Evolutionary conservation across 2,797 vertebrate genomes (phyloP), one percentile per base, ranked within the genome.

Genomic region (Notolepis coatsorum): DNA sequence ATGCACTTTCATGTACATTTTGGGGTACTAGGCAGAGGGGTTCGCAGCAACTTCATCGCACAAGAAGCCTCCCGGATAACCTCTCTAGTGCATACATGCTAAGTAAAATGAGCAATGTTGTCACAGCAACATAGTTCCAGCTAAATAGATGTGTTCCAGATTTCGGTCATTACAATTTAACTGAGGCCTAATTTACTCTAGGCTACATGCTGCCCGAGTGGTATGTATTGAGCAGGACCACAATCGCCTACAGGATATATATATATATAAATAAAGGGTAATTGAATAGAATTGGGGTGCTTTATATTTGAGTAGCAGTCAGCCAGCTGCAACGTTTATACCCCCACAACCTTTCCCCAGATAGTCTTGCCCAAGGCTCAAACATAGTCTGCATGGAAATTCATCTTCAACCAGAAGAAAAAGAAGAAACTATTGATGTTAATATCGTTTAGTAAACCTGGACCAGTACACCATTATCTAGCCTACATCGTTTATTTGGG

Each of bases 291-390:
- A 71, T 23, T 15, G 54, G 45, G 83, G 82, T 81, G 73, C 62
- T 71, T 66, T 61, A 47, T 74, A 46, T 64, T 53, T 61, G 28
- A 84, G 76, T 80, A 75, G 90, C 90, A 92, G 91, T 90, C 90
- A 87, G 81, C 86, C 90, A 92, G 87, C 91, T 92, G 91, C 86
- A 83, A 71, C 45, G 15, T 42, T n/a, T 55, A 73, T 85, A 84
- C 80, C 76, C 68, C 67, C 75, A 49, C 5, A 74, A 68, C 59
- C 46, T 77, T 62, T 76, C n/a, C 61, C 70, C 67, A 51, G 61
- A 62, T 65, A 33, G 73, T 77, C 41, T 54, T 27, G 13, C 60
- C 28, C 52, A 0, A 37, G 57, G 49, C 61, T 74, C 38, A 48
- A 17, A 64, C 38, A 27, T 25, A 15, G 52, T 68, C 27, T 25